Evolutionary conservation across 2,888 invertebrate genomes (phyloP).

Genomic region (Agrotis puta): DNA sequence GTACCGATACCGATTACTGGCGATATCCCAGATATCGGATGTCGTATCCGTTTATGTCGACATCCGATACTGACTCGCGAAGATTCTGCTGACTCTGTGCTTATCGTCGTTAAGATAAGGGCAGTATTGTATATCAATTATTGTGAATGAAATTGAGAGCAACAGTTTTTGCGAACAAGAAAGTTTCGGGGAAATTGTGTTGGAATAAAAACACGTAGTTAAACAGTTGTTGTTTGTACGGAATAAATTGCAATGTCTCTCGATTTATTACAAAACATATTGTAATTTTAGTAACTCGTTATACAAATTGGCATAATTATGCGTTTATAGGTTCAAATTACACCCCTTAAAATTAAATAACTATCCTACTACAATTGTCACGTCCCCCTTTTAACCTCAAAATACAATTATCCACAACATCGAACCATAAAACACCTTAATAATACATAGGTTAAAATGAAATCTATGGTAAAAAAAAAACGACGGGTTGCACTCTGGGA

Average conservation of each 20-base stretch:
- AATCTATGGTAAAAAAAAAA: slow-evolving; percentile 28
- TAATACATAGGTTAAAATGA: not conserved
- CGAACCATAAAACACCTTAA: slow-evolving; percentile 1
- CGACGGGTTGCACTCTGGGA: too few relatives aligned
- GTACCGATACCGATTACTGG: slow-evolving; percentile 46
- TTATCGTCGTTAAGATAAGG: slow-evolving; percentile 30
- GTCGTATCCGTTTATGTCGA: slow-evolving; percentile 75
- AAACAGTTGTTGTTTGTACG: not conserved
- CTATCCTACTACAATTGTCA: not conserved
- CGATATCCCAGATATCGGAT: slow-evolving; percentile 71
- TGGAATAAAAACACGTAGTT: slow-evolving; percentile 12
- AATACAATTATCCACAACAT: slow-evolving; percentile 9
- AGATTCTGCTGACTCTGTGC: slow-evolving; percentile 46
- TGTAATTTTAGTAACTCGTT: not conserved
- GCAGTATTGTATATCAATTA: slow-evolving; percentile 40
- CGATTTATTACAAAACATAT: not conserved
- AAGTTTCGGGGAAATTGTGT: slow-evolving; percentile 25
- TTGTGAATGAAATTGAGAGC: slow-evolving; percentile 42
- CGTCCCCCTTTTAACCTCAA: not conserved
- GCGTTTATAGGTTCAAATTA: not conserved
- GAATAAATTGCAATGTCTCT: not conserved
- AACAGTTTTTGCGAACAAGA: slow-evolving; percentile 5
- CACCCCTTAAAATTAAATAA: not conserved
- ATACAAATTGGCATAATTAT: slow-evolving; percentile 9
- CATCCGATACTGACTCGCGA: slow-evolving; percentile 64